These are phyloP conservation scores for Zygogramma bicolorata DNA, from an alignment of 2,888 invertebrate genomes.

Conservation along the genomic window DNA sequence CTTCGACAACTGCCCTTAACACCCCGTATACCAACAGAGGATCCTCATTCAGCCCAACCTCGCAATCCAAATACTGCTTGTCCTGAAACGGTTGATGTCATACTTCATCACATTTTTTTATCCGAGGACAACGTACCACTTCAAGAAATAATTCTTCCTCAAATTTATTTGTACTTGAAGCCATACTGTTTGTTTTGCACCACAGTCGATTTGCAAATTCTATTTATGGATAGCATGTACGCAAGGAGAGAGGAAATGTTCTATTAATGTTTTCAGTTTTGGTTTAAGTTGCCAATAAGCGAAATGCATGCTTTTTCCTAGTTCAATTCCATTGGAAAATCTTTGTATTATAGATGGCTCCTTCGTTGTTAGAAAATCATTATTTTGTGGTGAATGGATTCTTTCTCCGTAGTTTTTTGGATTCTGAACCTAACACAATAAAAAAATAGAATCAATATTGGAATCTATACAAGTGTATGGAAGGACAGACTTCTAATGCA, in stretches of 20 bases:
- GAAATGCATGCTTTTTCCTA: not conserved
- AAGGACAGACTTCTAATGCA: too few relatives aligned
- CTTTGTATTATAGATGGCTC: too few relatives aligned
- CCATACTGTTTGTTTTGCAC: conserved; percentile 21
- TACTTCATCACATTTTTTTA: not conserved
- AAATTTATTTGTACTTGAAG: conserved; percentile 21
- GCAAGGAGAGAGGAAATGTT: not conserved
- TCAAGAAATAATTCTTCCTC: conserved; percentile 43
- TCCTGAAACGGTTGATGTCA: conserved; percentile 26
- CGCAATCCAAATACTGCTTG: conserved; percentile 29
- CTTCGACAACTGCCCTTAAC: conserved; percentile 46
- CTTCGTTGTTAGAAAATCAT: too few relatives aligned
- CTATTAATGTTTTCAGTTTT: conserved; percentile 11
- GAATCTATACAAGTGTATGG: too few relatives aligned
- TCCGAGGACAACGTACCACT: conserved; percentile 32
- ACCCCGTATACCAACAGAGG: conserved; percentile 45
- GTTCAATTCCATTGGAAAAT: not conserved
- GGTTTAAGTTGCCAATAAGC: not conserved
- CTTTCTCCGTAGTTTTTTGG: too few relatives aligned
- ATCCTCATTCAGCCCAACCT: conserved; percentile 41
- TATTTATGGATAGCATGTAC: conserved; percentile 15
- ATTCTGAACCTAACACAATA: too few relatives aligned
- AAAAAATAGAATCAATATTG: too few relatives aligned
- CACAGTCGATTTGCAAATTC: conserved; percentile 9
- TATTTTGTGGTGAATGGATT: too few relatives aligned